A percentile compares a stretch with the other conserved stretches of the same genome.
These are phyloP conservation scores for Bellardia pandia DNA, from an alignment of 2,888 invertebrate genomes.

Conservation along the genomic window DNA sequence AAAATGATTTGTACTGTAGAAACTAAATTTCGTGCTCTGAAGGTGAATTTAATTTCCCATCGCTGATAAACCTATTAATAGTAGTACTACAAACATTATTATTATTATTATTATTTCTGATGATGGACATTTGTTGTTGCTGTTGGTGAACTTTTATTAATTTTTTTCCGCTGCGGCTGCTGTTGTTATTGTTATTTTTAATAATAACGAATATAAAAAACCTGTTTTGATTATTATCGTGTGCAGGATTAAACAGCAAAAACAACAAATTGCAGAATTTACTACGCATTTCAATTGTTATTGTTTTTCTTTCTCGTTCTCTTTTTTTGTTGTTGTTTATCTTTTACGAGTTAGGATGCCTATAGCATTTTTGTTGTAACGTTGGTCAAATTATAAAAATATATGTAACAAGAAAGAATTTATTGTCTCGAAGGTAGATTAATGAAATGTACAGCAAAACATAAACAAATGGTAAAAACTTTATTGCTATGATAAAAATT, in stretches of 20 bases:
- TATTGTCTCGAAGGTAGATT: slow-evolving; percentile 6
- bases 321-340: neutral
- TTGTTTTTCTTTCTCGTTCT: neutral
- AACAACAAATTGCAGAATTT: slow-evolving; percentile 23
- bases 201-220: slow-evolving; percentile 49
- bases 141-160: slow-evolving; percentile 4
- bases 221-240: slow-evolving; percentile 68
- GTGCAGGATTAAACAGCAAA: slow-evolving; percentile 40
- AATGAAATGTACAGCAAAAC: neutral
- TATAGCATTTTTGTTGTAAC: neutral
- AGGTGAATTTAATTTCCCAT: too few relatives aligned
- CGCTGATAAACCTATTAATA: too few relatives aligned
- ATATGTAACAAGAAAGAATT: slow-evolving; percentile 12
- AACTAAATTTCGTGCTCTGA: too few relatives aligned
- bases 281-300: slow-evolving; percentile 48
- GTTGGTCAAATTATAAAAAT: slow-evolving; percentile 34
- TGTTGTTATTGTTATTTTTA: slow-evolving; percentile 25
- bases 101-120: slow-evolving; percentile 1
- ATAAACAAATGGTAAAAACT: slow-evolving; percentile 12
- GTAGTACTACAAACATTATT: too few relatives aligned
- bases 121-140: slow-evolving; percentile 36
- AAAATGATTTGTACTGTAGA: too few relatives aligned
- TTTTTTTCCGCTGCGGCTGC: neutral
- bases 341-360: neutral
- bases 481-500: neutral